A percentile compares a stretch with the other conserved stretches of the same genome.
These are phyloP conservation scores for Peromyscus polionotus DNA, from an alignment of 2,113 vertebrate genomes.

Conservation along the genomic window DNA sequence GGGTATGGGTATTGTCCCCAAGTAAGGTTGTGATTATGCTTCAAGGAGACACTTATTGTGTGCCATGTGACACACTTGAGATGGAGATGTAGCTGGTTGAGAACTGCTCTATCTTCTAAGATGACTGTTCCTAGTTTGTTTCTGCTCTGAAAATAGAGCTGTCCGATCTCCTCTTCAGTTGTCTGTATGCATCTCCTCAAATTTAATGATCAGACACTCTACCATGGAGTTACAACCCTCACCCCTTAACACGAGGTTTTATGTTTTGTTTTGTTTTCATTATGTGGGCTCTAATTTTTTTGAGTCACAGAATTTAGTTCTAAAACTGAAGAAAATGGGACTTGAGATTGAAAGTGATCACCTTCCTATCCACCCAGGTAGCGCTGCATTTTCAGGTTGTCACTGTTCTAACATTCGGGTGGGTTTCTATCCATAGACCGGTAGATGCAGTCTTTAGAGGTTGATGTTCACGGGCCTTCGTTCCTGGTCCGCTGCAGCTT, in stretches of 20 bases:
- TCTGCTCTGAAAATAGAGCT: neutral
- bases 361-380: neutral
- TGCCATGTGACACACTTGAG: neutral
- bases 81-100: neutral
- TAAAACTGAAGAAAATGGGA: neutral
- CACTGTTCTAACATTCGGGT: neutral
- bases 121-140: neutral
- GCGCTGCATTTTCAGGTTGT: neutral
- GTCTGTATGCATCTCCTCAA: neutral
- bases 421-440: neutral
- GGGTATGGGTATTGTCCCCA: neutral
- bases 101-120: neutral
- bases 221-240: too few relatives aligned
- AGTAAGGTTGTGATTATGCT: neutral
- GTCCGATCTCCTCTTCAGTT: too few relatives aligned
- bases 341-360: neutral
- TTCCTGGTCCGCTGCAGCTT: neutral
- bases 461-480: neutral
- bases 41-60: neutral
- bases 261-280: neutral
- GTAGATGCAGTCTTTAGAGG: neutral
- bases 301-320: conserved; percentile 16
- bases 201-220: neutral
- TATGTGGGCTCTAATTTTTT: neutral
- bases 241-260: neutral